Evolutionary conservation across 2,113 vertebrate species (phyloP).

Genomic region (Rousettus leschenaultii): DNA sequence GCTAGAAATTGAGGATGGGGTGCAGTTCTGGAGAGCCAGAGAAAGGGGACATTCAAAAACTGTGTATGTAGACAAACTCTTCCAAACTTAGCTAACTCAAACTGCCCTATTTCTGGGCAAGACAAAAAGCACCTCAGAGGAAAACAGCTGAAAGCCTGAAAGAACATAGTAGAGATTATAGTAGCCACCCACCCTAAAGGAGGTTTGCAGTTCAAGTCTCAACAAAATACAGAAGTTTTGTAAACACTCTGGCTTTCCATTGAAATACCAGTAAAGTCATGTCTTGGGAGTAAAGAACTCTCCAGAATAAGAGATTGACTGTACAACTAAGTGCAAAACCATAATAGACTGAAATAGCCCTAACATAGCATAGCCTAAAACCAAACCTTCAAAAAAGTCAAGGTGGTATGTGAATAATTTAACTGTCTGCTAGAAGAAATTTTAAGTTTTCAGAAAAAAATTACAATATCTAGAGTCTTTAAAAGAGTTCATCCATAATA

Average conservation of each 20-base stretch:
- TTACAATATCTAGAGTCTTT: not conserved
- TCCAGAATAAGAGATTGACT: not conserved
- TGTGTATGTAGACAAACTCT: too few species aligned
- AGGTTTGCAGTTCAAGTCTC: not conserved
- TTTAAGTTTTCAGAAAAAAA: not conserved
- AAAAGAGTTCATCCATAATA: not conserved
- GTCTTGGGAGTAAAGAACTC: not conserved
- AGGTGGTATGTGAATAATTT: not conserved
- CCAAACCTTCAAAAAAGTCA: not conserved
- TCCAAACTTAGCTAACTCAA: not conserved
- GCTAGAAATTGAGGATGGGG: not conserved
- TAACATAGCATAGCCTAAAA: not conserved
- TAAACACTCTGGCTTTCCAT: not conserved
- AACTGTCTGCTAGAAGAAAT: not conserved
- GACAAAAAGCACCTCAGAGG: not conserved
- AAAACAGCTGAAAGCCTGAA: not conserved
- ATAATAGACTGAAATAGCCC: not conserved
- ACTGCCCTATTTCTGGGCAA: not conserved
- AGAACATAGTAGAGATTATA: not conserved
- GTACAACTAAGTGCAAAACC: not conserved
- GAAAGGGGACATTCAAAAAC: not conserved
- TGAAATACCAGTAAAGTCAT: not conserved
- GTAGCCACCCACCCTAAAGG: not conserved
- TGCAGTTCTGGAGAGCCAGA: not conserved
- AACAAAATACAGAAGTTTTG: not conserved